A percentile compares a stretch with the other conserved stretches of the same genome.
phyloP scores from a whole-genome alignment of 2,797 vertebrate genomes.

The Champsocephalus gunnari region DNA sequence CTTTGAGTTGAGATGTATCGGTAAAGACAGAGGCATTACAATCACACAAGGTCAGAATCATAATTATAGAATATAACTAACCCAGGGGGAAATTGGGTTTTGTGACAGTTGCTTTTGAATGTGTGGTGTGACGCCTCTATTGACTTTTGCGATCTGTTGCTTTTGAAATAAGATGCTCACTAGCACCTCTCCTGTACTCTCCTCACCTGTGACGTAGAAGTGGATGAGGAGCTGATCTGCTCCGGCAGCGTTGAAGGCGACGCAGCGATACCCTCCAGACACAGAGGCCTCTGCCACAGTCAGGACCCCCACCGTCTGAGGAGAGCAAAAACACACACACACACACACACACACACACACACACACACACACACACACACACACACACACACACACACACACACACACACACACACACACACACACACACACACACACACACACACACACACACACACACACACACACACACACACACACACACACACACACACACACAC shows the following conservation, averaged over 20 bases:
- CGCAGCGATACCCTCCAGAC: slow-evolving; percentile 93
- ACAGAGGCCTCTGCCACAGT: slow-evolving; percentile 89
- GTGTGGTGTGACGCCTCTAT: background rate
- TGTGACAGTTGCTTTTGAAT: no score
- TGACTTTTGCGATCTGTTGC: background rate
- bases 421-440: no score
- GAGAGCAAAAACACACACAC: slow-evolving; percentile 53
- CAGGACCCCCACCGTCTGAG: slow-evolving; percentile 91
- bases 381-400: no score
- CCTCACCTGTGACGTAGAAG: slow-evolving; percentile 95
- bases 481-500: no score
- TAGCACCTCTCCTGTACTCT: background rate
- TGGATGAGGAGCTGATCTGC: slow-evolving; percentile 87
- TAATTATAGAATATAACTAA: no score
- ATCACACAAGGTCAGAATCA: no score
- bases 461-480: slow-evolving; percentile 5
- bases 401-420: no score
- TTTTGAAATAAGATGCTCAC: background rate
- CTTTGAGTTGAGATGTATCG: background rate
- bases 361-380: background rate
- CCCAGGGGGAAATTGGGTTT: no score
- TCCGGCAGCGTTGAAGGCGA: slow-evolving; percentile 91
- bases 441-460: no score
- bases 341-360: background rate
- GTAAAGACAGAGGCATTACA: no score